These are phyloP conservation scores for Cyrtodaria siliqua DNA, from an alignment of 2,888 invertebrate genomes.

Conservation along the genomic window DNA sequence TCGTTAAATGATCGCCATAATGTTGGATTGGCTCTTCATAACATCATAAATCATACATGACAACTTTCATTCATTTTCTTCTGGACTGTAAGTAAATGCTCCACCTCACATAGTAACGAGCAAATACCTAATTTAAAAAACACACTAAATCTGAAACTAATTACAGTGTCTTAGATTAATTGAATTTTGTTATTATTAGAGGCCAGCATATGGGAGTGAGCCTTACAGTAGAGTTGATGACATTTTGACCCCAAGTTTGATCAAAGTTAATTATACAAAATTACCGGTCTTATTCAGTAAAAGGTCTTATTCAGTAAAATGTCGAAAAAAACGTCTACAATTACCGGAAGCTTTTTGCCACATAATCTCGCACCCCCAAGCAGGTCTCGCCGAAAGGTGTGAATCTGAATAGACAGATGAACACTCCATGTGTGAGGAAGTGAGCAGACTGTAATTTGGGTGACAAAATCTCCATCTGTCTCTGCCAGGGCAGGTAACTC, in stretches of 20 bases:
- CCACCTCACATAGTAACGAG: no score
- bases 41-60: no score
- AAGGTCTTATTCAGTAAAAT: neutral
- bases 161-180: neutral
- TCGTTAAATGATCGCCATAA: no score
- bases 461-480: constrained; percentile 8
- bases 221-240: neutral
- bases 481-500: constrained; percentile 36
- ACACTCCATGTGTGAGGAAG: constrained; percentile 24
- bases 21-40: no score
- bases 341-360: neutral
- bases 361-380: neutral
- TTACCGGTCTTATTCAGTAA: neutral
- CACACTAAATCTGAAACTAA: no score
- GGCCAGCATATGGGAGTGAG: neutral
- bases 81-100: no score
- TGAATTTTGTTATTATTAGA: constrained; percentile 5
- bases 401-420: constrained; percentile 20
- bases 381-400: constrained; percentile 13
- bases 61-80: no score
- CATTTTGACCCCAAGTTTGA: constrained; percentile 3
- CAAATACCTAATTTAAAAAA: no score
- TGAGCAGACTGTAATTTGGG: constrained; percentile 24
- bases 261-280: constrained; percentile 7
- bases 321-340: constrained; percentile 9